phyloP scores from a whole-genome alignment of 1,140 invertebrate species.

The Drosophila pruinosa region DNA sequence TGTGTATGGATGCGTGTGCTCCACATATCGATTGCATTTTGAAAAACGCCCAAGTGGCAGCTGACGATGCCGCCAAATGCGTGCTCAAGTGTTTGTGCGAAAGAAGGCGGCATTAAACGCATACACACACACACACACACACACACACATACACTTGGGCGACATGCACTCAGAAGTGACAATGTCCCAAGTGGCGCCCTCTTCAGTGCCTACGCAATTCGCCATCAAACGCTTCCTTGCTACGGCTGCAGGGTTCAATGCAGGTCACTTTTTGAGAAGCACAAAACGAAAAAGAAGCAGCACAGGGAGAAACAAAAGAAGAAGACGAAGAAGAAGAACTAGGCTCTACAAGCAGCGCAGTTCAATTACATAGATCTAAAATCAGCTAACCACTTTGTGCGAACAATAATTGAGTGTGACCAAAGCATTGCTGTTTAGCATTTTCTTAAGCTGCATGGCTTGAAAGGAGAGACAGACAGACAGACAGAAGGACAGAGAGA shows the following conservation, averaged over 20 bases:
- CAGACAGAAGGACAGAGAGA: too few relatives aligned
- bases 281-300: too few relatives aligned
- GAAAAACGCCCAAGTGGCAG: conserved; percentile 54
- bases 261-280: conserved; percentile 19
- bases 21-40: conserved; percentile 60
- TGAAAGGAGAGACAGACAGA: too few relatives aligned
- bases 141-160: conserved; percentile 5
- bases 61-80: conserved; percentile 53
- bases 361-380: too few relatives aligned
- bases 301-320: too few relatives aligned
- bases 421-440: too few relatives aligned
- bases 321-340: too few relatives aligned
- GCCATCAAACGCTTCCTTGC: conserved; percentile 16
- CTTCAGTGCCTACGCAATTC: conserved; percentile 41
- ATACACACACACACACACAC: conserved; percentile 8
- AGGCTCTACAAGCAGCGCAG: too few relatives aligned
- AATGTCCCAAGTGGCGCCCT: conserved; percentile 47
- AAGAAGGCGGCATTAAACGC: conserved; percentile 31
- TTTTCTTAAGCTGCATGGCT: too few relatives aligned
- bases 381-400: too few relatives aligned
- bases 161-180: conserved; percentile 29
- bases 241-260: conserved; percentile 31
- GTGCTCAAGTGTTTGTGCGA: conserved; percentile 50
- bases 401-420: too few relatives aligned
- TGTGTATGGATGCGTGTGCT: conserved; percentile 46